A percentile compares a stretch with the other conserved stretches of the same genome.
Conservation (phyloP, 2,113 vertebrate species). For the Glaucidium brasilianum region DNA sequence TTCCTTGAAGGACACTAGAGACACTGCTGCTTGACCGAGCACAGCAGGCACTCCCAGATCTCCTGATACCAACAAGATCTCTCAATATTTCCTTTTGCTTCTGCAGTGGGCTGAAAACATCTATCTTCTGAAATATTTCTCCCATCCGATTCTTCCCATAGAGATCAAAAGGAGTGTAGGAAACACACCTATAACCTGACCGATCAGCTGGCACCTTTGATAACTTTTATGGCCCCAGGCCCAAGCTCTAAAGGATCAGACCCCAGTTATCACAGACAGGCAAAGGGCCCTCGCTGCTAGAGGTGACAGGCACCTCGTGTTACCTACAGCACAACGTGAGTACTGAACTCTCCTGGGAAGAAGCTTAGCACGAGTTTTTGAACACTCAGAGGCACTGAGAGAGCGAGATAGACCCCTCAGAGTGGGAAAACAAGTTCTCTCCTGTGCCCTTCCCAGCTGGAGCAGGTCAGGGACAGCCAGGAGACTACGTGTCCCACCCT, state of each 20-base stretch:
- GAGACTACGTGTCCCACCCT: not conserved
- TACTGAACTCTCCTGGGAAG: not conserved
- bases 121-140: not conserved
- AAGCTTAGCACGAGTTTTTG: not conserved
- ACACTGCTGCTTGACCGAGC: not conserved
- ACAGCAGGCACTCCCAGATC: not conserved
- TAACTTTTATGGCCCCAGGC: not conserved
- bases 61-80: not conserved
- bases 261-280: not conserved
- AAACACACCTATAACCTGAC: not conserved
- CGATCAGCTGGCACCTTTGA: not conserved
- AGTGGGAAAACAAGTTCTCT: accelerated
- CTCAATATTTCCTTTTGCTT: not conserved
- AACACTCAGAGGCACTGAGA: not conserved
- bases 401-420: not conserved
- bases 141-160: not conserved
- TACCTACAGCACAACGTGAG: not conserved
- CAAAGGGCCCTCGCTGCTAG: not conserved
- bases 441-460: not conserved
- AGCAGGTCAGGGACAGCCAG: not conserved
- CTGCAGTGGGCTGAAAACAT: not conserved
- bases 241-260: not conserved
- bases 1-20: not conserved
- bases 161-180: not conserved
- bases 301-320: not conserved